Evolutionary conservation across 2,888 invertebrate species (phyloP).

Genomic region (Oscheius onirici): DNA sequence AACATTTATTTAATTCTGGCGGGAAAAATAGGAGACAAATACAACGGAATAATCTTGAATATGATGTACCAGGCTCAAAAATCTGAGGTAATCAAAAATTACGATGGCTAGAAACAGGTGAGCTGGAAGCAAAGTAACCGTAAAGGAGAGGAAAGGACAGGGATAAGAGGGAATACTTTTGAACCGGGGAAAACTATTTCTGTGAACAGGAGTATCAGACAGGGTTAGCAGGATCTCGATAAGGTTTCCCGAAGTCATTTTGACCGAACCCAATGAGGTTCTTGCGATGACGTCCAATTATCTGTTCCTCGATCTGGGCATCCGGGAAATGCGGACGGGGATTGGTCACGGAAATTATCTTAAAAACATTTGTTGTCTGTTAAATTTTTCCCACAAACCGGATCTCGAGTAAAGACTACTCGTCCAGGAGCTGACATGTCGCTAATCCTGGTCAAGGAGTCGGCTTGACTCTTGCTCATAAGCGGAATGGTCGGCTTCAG

Average conservation of each 20-base stretch:
- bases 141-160: too few species aligned
- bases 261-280: not conserved
- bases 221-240: too few species aligned
- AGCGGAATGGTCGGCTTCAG: not conserved
- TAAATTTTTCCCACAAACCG: constrained; percentile 35
- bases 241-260: not conserved
- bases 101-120: too few species aligned
- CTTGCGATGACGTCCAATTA: constrained; percentile 35
- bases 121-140: too few species aligned
- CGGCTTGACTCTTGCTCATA: constrained; percentile 38
- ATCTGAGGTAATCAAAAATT: too few species aligned
- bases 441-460: constrained; percentile 46
- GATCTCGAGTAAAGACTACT: constrained; percentile 37
- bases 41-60: too few species aligned
- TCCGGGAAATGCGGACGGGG: constrained; percentile 52
- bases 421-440: constrained; percentile 45
- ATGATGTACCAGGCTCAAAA: too few species aligned
- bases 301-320: constrained; percentile 45
- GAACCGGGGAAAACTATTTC: too few species aligned
- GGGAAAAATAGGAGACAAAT: too few species aligned
- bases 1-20: too few species aligned
- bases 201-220: too few species aligned
- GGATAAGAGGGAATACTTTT: too few species aligned
- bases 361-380: constrained; percentile 16
- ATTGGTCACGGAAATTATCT: constrained; percentile 51